Conservation (phyloP, 2,113 vertebrate genomes). For the Sander vitreus region DNA sequence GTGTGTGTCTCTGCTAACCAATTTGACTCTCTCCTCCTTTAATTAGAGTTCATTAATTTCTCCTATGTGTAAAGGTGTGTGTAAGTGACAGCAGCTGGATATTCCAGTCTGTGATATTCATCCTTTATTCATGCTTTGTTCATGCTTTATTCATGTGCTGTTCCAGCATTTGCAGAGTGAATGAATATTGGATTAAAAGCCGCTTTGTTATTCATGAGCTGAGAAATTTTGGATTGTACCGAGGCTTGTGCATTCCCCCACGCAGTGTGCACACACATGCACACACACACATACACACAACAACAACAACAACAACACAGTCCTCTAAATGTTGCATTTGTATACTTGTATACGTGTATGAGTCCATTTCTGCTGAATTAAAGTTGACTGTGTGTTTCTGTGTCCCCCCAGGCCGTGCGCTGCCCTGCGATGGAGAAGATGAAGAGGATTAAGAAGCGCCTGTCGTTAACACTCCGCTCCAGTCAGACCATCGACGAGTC, state of each 20-base stretch:
- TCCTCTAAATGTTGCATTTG: constrained; percentile 11
- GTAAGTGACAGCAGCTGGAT: constrained; percentile 50
- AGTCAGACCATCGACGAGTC: constrained; percentile 99
- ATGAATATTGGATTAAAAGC: constrained; percentile 83
- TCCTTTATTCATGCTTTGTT: constrained; percentile 66
- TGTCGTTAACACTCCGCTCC: constrained; percentile 95
- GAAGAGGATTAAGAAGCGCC: constrained; percentile 98
- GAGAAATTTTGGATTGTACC: constrained; percentile 56
- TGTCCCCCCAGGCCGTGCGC: constrained; percentile 83
- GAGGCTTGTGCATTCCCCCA: constrained; percentile 10
- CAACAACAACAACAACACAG: neutral
- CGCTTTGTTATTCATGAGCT: constrained; percentile 76
- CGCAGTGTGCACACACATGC: neutral
- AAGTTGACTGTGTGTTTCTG: constrained; percentile 3
- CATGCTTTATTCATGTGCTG: constrained; percentile 69
- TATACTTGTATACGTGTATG: neutral
- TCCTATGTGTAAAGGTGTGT: constrained; percentile 36
- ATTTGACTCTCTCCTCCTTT: constrained; percentile 38
- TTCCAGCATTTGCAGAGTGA: constrained; percentile 60
- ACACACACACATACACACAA: neutral
- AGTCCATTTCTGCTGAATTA: neutral
- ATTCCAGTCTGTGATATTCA: constrained; percentile 51
- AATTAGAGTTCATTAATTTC: constrained; percentile 48
- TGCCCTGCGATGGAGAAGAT: constrained; percentile 90
- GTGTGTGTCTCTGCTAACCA: constrained; percentile 17